Evolutionary conservation across 2,113 vertebrate species (phyloP).

Genomic region (Aix galericulata): DNA sequence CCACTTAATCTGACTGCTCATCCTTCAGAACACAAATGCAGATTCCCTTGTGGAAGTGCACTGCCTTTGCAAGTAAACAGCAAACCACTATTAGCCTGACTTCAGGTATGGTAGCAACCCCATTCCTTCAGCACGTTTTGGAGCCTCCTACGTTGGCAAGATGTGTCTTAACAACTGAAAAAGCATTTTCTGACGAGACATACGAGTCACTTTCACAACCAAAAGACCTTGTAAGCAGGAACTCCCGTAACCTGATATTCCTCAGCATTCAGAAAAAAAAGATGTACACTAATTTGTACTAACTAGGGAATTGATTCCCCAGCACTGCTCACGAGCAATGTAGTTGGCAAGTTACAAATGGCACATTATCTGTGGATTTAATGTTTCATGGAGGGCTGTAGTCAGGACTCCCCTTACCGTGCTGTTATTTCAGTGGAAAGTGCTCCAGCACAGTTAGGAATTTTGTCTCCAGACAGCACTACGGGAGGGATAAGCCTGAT

Average conservation of each 20-base stretch:
- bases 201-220: neutral
- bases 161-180: neutral
- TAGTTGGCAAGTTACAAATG: slow-evolving; percentile 24
- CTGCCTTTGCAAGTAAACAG: neutral
- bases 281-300: neutral
- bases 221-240: neutral
- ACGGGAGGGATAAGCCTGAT: neutral
- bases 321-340: neutral
- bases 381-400: slow-evolving; percentile 36
- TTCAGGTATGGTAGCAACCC: neutral
- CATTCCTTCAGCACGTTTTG: neutral
- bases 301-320: slow-evolving; percentile 28
- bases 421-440: slow-evolving; percentile 1
- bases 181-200: neutral
- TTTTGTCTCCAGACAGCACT: neutral
- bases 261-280: neutral
- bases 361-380: slow-evolving; percentile 15
- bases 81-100: neutral
- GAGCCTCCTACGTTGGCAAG: neutral
- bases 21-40: neutral
- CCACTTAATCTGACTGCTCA: neutral
- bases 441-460: neutral
- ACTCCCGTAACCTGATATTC: neutral
- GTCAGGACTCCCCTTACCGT: neutral
- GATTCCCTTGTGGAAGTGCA: neutral